Percentiles rank a stretch among this genome's conserved stretches.
Conservation (phyloP, 2,113 vertebrate genomes). For the Drymodes brunneopygia region DNA sequence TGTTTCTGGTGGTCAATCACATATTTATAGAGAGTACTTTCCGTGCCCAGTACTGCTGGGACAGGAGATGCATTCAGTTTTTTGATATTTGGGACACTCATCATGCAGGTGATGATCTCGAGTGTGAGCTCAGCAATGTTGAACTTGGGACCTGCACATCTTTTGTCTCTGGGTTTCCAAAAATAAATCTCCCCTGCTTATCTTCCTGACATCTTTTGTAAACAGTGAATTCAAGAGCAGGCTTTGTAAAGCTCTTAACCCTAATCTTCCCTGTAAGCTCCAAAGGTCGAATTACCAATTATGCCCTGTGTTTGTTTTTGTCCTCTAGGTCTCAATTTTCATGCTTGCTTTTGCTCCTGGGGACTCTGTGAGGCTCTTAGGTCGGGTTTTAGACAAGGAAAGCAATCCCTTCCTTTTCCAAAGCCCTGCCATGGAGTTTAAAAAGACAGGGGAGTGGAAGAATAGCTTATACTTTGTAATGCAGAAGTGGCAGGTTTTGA, state of each 20-base stretch:
- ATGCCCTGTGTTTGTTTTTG: not conserved
- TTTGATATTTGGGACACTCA: not conserved
- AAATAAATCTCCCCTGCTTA: not conserved
- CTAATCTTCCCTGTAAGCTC: not conserved
- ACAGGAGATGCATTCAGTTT: not conserved
- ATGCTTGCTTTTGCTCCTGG: not conserved
- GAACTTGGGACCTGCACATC: not conserved
- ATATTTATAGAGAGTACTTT: not conserved
- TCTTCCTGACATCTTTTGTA: not conserved
- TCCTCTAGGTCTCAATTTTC: not conserved
- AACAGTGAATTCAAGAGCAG: not conserved
- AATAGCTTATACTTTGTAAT: not conserved
- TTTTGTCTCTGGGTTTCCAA: not conserved
- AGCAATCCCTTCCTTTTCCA: not conserved
- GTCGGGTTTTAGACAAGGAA: not conserved
- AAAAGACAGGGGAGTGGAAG: not conserved
- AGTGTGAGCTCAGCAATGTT: not conserved
- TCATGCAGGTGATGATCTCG: not conserved
- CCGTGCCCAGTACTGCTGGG: not conserved
- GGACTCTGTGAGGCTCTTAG: not conserved
- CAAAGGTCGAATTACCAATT: not conserved
- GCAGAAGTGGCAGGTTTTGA: not conserved
- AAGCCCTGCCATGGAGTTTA: not conserved
- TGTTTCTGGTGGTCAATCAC: not conserved
- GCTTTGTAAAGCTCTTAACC: slow-evolving; percentile 4